A percentile compares a stretch with the other conserved stretches of the same genome.
phyloP scores from a whole-genome alignment of 2,113 vertebrate species.

The Spermophilus dauricus region DNA sequence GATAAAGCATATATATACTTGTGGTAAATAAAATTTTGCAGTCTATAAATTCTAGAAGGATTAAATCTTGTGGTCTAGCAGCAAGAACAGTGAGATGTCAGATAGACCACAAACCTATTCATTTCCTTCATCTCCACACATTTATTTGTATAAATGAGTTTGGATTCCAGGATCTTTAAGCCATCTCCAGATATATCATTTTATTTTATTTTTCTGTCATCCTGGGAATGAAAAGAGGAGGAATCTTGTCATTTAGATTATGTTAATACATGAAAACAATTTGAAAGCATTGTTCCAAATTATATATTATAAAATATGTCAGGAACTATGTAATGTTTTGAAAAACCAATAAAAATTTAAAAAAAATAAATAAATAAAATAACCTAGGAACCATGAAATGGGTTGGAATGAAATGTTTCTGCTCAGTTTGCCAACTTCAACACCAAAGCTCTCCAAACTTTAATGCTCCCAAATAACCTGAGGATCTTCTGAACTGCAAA shows the following conservation, averaged over 20 bases:
- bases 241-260: background rate
- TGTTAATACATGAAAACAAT: background rate
- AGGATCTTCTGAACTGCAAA: background rate
- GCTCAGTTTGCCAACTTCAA: background rate
- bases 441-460: background rate
- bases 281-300: conserved; percentile 38
- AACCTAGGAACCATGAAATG: background rate
- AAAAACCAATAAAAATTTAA: no score
- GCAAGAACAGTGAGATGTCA: background rate
- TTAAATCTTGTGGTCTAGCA: background rate
- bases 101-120: background rate
- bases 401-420: background rate
- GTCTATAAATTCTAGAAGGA: background rate
- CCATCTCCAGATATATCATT: background rate
- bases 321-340: no score
- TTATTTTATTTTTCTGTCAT: conserved; percentile 1
- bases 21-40: background rate
- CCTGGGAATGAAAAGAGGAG: background rate
- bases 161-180: background rate
- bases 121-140: background rate
- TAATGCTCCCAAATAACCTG: background rate
- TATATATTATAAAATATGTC: background rate
- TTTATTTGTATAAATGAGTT: background rate
- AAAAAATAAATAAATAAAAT: background rate
- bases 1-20: background rate